A percentile compares a stretch with the other conserved stretches of the same genome.
Conservation (phyloP, 2,888 invertebrate genomes). For the Junonia oenone region DNA sequence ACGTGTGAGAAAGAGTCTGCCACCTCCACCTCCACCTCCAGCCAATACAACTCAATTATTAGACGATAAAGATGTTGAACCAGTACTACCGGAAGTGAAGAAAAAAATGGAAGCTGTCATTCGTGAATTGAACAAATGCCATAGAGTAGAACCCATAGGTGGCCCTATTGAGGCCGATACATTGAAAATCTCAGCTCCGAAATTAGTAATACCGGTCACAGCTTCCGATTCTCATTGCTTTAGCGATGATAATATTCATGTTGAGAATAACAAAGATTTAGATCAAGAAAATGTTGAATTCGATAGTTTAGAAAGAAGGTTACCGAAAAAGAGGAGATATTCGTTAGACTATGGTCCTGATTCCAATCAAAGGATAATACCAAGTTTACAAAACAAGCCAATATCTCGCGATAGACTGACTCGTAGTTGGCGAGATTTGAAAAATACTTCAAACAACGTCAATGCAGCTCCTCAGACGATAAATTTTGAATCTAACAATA, state of each 20-base stretch:
- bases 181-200: slow-evolving; percentile 54
- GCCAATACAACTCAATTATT: slow-evolving; percentile 33
- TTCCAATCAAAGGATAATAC: slow-evolving; percentile 58
- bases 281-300: slow-evolving; percentile 49
- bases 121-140: slow-evolving; percentile 71
- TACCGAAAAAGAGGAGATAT: slow-evolving; percentile 55
- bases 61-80: slow-evolving; percentile 42
- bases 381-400: slow-evolving; percentile 40
- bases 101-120: slow-evolving; percentile 82
- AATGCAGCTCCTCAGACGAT: slow-evolving; percentile 44
- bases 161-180: slow-evolving; percentile 44
- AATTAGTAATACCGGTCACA: slow-evolving; percentile 65
- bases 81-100: slow-evolving; percentile 76
- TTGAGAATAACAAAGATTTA: slow-evolving; percentile 44
- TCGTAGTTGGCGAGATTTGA: slow-evolving; percentile 66
- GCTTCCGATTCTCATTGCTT: slow-evolving; percentile 65
- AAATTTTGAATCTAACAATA: slow-evolving; percentile 49
- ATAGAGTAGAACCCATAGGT: slow-evolving; percentile 53
- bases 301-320: slow-evolving; percentile 60
- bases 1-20: slow-evolving; percentile 60
- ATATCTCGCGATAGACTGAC: slow-evolving; percentile 53
- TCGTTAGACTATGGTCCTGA: slow-evolving; percentile 64
- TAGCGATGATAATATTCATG: slow-evolving; percentile 57
- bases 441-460: slow-evolving; percentile 43
- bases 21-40: slow-evolving; percentile 69